phyloP scores from a whole-genome alignment of 2,797 vertebrate genomes.

The Yasuhikotakia modesta region DNA sequence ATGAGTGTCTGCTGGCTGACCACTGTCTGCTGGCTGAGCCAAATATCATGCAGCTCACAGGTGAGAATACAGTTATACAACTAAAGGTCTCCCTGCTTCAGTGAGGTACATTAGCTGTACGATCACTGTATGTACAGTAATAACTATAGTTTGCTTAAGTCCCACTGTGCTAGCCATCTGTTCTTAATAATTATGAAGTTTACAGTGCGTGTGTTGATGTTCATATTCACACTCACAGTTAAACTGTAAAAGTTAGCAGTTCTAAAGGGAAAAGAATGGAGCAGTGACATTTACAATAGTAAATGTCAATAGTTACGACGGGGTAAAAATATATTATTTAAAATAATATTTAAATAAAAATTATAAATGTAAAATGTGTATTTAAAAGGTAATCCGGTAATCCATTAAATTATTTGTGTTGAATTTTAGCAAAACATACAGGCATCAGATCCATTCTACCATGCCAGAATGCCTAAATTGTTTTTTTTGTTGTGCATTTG shows the following conservation, averaged over 20 bases:
- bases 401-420: no score
- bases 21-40: no score
- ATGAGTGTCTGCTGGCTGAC: no score
- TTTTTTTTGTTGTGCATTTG: no score
- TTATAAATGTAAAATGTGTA: no score
- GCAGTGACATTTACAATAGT: background rate
- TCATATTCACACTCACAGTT: background rate
- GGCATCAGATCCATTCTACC: background rate
- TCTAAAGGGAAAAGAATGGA: background rate
- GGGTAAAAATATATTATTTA: background rate
- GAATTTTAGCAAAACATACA: background rate
- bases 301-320: background rate
- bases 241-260: no score
- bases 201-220: conserved; percentile 26
- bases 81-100: background rate
- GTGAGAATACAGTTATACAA: background rate
- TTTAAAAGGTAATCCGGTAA: no score
- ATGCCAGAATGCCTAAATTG: background rate
- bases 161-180: conserved; percentile 43
- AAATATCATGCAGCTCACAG: no score
- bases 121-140: conserved; percentile 18
- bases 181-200: conserved; percentile 26
- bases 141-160: conserved; percentile 4
- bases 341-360: background rate
- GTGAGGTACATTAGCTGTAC: background rate